Evolutionary conservation across 1,140 invertebrate species (phyloP), one percentile per base, ranked within the genome.

Genomic region (Leptinotarsa texana): DNA sequence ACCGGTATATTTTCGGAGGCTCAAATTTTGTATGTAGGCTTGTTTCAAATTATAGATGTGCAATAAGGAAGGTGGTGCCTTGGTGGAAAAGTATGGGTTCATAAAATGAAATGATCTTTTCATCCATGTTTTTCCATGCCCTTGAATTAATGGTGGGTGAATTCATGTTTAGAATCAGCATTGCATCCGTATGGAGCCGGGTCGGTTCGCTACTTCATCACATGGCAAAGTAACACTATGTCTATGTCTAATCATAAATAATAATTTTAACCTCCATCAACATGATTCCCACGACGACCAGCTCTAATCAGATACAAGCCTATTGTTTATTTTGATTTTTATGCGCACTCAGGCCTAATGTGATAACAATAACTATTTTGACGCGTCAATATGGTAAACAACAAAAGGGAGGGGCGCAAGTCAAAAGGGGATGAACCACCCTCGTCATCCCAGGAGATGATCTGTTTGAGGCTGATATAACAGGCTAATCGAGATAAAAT

Each of bases 291-390:
- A 67, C 24, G 24, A 67, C n/a, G 51, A 57, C n/a, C 51, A 15
- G 27, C 27, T 8, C 15, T 22, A 42, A 33, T 33, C 42, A n/a
- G 65, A 67, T 67, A 24, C 21, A 67, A 42, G 27, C 27, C 27
- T 11, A 42, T 67, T 67, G 79, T 79, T 79, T 79, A 80, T 74
- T 78, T 78, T 75, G 77, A 77, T 80, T 80, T 78, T 72, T 69
- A 79, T 79, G 79, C 74, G 71, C 79, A 79, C 77, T 80, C 76
- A 74, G 78, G 65, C 69, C 69, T 79, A 79, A 80, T 77, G 75
- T 76, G 77, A 72, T 48, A 75, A 80, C 79, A 80, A 80, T 77
- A 70, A 77, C 65, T 80, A 67, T 80, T 79, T 80, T 79, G 79
- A 80, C 79, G 72, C 79, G 66, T 80, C 77, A 77, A 77, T 80